Evolutionary conservation across 2,888 invertebrate genomes (phyloP).

Genomic region (Molorchus minor): DNA sequence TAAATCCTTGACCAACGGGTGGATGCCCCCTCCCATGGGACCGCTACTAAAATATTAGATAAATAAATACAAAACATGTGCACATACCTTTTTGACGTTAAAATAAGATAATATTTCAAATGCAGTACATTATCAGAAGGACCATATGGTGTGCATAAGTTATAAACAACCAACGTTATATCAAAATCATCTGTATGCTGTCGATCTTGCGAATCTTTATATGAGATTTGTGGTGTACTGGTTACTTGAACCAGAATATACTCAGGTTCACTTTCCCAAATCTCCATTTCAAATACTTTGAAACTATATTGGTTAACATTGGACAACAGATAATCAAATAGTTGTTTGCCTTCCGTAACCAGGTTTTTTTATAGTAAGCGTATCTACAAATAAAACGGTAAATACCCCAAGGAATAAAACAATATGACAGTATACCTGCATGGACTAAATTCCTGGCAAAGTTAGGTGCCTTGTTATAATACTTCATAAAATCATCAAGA

Average conservation of each 20-base stretch:
- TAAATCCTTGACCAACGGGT: too few species aligned
- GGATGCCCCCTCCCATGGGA: too few species aligned
- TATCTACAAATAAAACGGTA: constrained; percentile 61
- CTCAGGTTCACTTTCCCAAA: constrained; percentile 62
- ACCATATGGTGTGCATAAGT: constrained; percentile 61
- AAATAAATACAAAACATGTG: too few species aligned
- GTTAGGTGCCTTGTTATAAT: constrained; percentile 80
- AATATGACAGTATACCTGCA: too few species aligned
- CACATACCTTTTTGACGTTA: constrained; percentile 68
- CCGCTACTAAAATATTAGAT: too few species aligned
- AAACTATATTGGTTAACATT: constrained; percentile 75
- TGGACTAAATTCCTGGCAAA: constrained; percentile 78
- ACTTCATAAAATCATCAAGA: constrained; percentile 78
- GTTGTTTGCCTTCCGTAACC: constrained; percentile 70
- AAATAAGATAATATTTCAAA: constrained; percentile 70
- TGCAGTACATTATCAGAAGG: constrained; percentile 59
- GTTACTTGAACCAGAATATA: constrained; percentile 72
- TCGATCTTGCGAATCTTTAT: constrained; percentile 69
- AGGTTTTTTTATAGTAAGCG: constrained; percentile 68
- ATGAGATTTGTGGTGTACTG: constrained; percentile 67
- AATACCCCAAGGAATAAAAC: constrained; percentile 17
- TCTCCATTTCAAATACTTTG: constrained; percentile 72
- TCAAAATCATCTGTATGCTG: constrained; percentile 74
- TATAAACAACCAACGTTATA: constrained; percentile 73
- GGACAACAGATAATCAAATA: constrained; percentile 75